phyloP scores from a whole-genome alignment of 2,113 vertebrate genomes.

The Archilochus colubris region DNA sequence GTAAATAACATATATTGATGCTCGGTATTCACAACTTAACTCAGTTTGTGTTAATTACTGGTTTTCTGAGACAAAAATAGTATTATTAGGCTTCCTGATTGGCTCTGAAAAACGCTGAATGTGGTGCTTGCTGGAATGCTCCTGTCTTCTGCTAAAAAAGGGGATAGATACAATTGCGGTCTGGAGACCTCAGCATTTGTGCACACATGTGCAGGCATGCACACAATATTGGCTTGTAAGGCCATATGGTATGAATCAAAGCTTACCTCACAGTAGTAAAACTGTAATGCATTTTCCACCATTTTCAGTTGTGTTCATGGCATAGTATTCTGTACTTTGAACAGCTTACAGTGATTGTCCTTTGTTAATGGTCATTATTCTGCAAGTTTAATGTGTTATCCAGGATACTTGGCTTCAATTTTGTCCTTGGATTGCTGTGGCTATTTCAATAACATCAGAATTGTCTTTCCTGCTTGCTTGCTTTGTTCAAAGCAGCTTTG shows the following conservation, averaged over 20 bases:
- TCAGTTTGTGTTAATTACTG: background rate
- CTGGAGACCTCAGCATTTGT: background rate
- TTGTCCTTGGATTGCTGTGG: background rate
- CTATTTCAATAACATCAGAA: background rate
- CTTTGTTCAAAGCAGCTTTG: constrained; percentile 2
- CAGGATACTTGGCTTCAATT: background rate
- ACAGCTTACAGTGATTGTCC: background rate
- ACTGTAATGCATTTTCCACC: constrained; percentile 48
- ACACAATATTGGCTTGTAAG: background rate
- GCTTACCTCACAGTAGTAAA: constrained; percentile 35
- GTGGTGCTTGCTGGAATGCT: background rate
- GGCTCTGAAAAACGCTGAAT: background rate
- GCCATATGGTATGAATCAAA: constrained; percentile 53
- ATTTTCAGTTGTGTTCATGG: constrained; percentile 16
- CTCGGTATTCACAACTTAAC: background rate
- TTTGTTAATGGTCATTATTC: background rate
- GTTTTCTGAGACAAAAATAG: background rate
- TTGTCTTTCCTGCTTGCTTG: background rate
- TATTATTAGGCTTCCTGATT: background rate
- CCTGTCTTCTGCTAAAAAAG: background rate
- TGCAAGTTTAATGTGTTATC: background rate
- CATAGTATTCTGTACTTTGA: background rate
- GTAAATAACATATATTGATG: background rate
- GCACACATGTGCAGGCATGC: background rate
- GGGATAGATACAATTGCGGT: background rate